Evolutionary conservation across 2,888 invertebrate genomes (phyloP), one percentile per base, ranked within the genome.

Genomic region (Hemithea aestivaria): DNA sequence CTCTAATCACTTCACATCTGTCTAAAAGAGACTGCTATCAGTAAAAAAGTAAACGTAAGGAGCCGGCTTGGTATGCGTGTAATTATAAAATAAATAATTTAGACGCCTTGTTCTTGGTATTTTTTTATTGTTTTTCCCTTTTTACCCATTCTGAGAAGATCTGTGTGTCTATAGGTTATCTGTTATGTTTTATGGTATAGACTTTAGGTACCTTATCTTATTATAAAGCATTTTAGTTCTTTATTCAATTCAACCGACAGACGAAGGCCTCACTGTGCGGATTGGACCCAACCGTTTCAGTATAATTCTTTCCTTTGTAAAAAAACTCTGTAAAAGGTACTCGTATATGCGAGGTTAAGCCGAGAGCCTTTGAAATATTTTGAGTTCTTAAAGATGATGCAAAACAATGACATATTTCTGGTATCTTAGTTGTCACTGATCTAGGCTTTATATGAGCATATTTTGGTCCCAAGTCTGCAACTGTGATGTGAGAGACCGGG

Each of bases 311-410:
- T 0, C 90, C 92, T 35, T 89, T 73, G 56, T 81, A 90, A 11
- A 66, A 63, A 56, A 87, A 91, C 28, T 90, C 84, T 1, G 85
- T 79, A 48, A 82, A 90, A 0, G 87, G 73, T 1, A 90, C 73
- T 7, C 80, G 72, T 31, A 87, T 60, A 8, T 90, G 73, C 2
- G 84, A 85, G 4, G 74, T 73, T 53, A 92, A 92, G 6, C 82
- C 83, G n/a, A 90, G 60, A 2, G 74, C 73, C 20, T 72, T 71
- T 0, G 89, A 90, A 43, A 92, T 88, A 61, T 84, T 90, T 51
- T 90, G 90, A 0, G 91, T 89, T 9, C 79, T 82, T 25, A 59
- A 58, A 0, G 89, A 88, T 0, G 92, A 91, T 69, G 89, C 90
- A 8, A 93, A 74, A 0, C 90, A 90, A 30, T 90, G 89, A 16